Evolutionary conservation across 2,113 vertebrate genomes (phyloP).

Genomic region (Boulengeromyrus knoepffleri): DNA sequence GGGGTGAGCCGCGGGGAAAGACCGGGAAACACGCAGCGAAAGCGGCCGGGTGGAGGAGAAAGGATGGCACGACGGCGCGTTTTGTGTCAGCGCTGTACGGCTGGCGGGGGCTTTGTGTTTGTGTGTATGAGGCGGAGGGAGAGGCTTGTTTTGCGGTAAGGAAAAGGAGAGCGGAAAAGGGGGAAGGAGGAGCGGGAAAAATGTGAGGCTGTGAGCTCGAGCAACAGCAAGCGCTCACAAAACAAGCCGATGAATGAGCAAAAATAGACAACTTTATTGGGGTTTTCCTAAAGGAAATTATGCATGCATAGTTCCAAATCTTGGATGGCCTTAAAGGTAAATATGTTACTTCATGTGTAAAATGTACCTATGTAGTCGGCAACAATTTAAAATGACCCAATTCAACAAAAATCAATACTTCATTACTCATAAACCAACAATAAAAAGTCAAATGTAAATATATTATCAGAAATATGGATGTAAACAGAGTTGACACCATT

Average conservation of each 20-base stretch:
- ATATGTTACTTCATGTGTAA: background rate
- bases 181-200: background rate
- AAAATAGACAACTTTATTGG: background rate
- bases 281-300: background rate
- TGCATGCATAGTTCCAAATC: background rate
- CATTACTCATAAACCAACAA: background rate
- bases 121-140: conserved; percentile 18
- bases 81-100: background rate
- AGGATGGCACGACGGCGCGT: conserved; percentile 39
- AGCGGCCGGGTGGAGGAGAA: background rate
- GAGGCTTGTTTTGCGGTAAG: conserved; percentile 30
- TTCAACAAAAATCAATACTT: background rate
- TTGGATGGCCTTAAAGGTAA: background rate
- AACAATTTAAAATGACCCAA: background rate
- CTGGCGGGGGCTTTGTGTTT: background rate
- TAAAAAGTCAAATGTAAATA: background rate
- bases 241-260: background rate
- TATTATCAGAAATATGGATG: background rate
- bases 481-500: background rate
- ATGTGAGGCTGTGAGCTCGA: background rate
- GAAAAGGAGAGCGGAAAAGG: background rate
- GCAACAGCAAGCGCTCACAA: background rate
- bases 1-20: conserved; percentile 33
- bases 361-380: background rate
- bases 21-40: background rate